These are phyloP conservation scores for Telenomus remus DNA, from an alignment of 1,140 invertebrate genomes.

Conservation along the genomic window DNA sequence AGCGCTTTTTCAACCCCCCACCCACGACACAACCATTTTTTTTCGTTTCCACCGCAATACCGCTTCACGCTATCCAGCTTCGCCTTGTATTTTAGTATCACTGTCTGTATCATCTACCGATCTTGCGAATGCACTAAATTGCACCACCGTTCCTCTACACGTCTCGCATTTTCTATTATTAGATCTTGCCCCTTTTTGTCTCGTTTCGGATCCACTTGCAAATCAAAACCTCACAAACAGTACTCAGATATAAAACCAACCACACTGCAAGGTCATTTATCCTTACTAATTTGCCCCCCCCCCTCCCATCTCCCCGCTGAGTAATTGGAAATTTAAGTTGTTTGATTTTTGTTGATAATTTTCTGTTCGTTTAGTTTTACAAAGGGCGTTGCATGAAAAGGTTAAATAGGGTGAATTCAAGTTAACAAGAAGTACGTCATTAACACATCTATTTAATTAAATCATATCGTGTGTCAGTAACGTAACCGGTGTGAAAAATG, in stretches of 20 bases:
- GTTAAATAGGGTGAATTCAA: constrained; percentile 7
- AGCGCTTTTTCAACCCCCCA: neutral
- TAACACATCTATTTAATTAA: constrained; percentile 37
- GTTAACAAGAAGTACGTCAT: constrained; percentile 24
- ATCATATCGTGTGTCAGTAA: constrained; percentile 32
- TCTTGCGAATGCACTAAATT: constrained; percentile 26
- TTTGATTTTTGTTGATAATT: no score
- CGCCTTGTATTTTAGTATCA: constrained; percentile 28
- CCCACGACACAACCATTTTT: neutral
- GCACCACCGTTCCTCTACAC: constrained; percentile 20
- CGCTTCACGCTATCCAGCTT: constrained; percentile 28
- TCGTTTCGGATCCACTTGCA: constrained; percentile 24
- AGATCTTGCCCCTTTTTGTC: constrained; percentile 42
- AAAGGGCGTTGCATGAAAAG: neutral
- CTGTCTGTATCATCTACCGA: constrained; percentile 41
- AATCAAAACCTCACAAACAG: constrained; percentile 20
- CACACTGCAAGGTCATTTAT: constrained; percentile 26
- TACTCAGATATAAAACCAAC: constrained; percentile 19
- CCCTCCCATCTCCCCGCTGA: neutral
- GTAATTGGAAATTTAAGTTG: no score
- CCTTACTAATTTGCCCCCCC: neutral
- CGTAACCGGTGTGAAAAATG: constrained; percentile 36
- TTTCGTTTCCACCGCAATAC: constrained; percentile 42
- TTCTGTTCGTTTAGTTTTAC: neutral
- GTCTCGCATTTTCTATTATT: constrained; percentile 28